These are phyloP conservation scores for Operophtera brumata DNA, from an alignment of 2,888 invertebrate species.

Conservation along the genomic window DNA sequence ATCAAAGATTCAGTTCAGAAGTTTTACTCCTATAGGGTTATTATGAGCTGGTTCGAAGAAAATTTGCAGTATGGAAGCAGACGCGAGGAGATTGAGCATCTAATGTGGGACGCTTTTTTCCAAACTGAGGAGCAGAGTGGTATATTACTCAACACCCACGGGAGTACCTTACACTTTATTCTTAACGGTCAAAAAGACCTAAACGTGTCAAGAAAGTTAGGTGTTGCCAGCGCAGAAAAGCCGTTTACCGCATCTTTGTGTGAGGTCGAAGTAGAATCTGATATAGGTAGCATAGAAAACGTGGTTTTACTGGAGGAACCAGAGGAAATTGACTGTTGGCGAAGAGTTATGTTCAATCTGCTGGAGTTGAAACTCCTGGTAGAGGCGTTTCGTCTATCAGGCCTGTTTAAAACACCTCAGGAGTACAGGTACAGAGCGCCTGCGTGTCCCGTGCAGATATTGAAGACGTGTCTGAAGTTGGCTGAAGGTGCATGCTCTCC, in stretches of 20 bases:
- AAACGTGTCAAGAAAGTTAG: constrained; percentile 54
- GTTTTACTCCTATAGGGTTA: constrained; percentile 75
- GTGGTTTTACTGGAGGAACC: constrained; percentile 62
- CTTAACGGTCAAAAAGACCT: constrained; percentile 63
- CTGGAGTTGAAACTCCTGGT: constrained; percentile 80
- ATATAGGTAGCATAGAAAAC: constrained; percentile 68
- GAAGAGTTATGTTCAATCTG: constrained; percentile 74
- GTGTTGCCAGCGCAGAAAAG: constrained; percentile 51
- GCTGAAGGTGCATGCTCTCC: constrained; percentile 83
- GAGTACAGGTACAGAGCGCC: constrained; percentile 61
- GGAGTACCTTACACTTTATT: constrained; percentile 62
- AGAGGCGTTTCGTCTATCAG: constrained; percentile 81
- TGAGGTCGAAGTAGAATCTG: constrained; percentile 71
- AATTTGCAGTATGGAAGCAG: constrained; percentile 61
- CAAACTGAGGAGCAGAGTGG: constrained; percentile 49
- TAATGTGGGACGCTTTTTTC: constrained; percentile 74
- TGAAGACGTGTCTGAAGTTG: constrained; percentile 82
- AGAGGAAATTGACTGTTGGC: constrained; percentile 65
- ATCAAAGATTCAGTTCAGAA: constrained; percentile 68
- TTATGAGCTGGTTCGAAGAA: constrained; percentile 74
- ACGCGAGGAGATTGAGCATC: constrained; percentile 69
- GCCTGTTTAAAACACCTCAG: constrained; percentile 74
- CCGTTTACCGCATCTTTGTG: constrained; percentile 62
- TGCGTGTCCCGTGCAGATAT: constrained; percentile 76
- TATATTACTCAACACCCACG: constrained; percentile 59